A percentile compares a stretch with the other conserved stretches of the same genome.
Conservation (phyloP, 1,140 invertebrate genomes). For the Odontomachus brunneus region DNA sequence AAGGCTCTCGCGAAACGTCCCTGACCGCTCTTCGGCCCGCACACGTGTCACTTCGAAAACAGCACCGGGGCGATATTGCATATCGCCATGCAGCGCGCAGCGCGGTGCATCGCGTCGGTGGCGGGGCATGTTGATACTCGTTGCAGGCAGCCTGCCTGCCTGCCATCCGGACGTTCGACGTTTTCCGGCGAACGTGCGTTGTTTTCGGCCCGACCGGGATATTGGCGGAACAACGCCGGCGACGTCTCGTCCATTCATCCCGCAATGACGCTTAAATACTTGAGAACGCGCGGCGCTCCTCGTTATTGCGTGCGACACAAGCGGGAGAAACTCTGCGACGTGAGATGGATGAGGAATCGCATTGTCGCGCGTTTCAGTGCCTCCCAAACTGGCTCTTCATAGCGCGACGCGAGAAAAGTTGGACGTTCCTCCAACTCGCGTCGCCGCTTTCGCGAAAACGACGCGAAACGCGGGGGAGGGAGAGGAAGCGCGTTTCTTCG, state of each 20-base stretch:
- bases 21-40: background rate
- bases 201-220: conserved; percentile 45
- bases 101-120: background rate
- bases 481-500: background rate
- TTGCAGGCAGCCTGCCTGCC: background rate
- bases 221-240: conserved; percentile 40
- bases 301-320: conserved; percentile 47
- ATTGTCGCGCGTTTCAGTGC: conserved; percentile 34
- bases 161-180: conserved; percentile 28
- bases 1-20: background rate
- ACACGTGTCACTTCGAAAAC: conserved; percentile 43
- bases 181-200: conserved; percentile 55
- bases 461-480: background rate
- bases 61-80: conserved; percentile 22
- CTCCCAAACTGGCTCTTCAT: conserved; percentile 41
- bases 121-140: conserved; percentile 19
- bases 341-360: conserved; percentile 60
- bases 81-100: conserved; percentile 43
- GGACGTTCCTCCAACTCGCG: background rate
- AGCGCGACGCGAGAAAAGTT: conserved; percentile 29
- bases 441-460: too few species aligned
- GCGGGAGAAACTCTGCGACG: conserved; percentile 54
- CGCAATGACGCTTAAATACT: conserved; percentile 62
- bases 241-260: conserved; percentile 48
- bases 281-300: conserved; percentile 38